Percentiles rank a stretch among this genome's conserved stretches.
Evolutionary conservation across 2,797 vertebrate genomes (phyloP).

Genomic region (Lateolabrax maculatus): DNA sequence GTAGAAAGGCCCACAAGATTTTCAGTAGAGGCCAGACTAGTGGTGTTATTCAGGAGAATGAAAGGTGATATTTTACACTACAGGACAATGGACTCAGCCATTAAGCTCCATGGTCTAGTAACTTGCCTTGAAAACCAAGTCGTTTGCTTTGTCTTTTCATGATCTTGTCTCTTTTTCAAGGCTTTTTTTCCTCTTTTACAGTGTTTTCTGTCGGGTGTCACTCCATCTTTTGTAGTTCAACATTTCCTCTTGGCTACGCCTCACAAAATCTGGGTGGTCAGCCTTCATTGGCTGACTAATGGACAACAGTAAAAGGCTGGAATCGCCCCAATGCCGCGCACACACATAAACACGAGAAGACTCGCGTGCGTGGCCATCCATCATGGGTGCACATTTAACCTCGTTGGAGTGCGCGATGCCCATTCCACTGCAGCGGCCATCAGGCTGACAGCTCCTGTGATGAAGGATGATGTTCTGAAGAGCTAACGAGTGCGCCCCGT

Average conservation of each 20-base stretch:
- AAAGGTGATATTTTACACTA: conserved; percentile 55
- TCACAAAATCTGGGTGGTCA: conserved; percentile 68
- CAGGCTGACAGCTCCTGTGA: conserved; percentile 71
- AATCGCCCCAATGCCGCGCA: conserved; percentile 11
- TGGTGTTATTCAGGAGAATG: conserved; percentile 16
- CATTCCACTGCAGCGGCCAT: conserved; percentile 63
- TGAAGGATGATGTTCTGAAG: conserved; percentile 73
- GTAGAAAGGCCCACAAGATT: not conserved
- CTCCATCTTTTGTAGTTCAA: conserved; percentile 63
- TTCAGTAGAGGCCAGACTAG: not conserved
- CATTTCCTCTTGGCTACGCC: conserved; percentile 60
- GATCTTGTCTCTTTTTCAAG: conserved; percentile 55
- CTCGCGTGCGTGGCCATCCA: conserved; percentile 65
- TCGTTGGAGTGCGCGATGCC: conserved; percentile 52
- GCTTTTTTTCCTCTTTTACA: conserved; percentile 21
- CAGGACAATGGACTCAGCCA: conserved; percentile 34
- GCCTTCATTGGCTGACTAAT: conserved; percentile 82
- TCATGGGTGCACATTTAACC: conserved; percentile 70
- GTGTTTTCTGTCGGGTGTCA: conserved; percentile 40
- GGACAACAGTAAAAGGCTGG: conserved; percentile 64
- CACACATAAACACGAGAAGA: conserved; percentile 44
- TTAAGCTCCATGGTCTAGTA: conserved; percentile 31
- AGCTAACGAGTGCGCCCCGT: conserved; percentile 60
- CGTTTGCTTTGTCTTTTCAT: conserved; percentile 50
- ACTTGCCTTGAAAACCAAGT: conserved; percentile 62